phyloP scores from a whole-genome alignment of 2,113 vertebrate genomes.

The Nannospalax galili region DNA sequence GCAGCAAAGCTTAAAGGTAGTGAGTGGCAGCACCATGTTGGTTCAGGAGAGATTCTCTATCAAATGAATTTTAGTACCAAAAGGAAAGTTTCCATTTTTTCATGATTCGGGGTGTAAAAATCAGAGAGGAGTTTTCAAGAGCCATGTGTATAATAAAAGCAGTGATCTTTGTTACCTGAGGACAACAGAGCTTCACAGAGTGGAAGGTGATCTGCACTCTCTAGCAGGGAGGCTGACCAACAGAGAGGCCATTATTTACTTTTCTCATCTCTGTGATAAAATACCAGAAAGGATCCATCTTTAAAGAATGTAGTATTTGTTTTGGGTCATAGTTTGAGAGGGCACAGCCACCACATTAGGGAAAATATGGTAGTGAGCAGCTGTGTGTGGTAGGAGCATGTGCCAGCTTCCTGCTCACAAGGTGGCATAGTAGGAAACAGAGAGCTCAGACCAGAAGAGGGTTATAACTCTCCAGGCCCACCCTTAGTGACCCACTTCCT shows the following conservation, averaged over 20 bases:
- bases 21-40: not conserved
- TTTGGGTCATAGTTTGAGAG: not conserved
- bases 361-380: not conserved
- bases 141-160: not conserved
- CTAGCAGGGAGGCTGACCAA: not conserved
- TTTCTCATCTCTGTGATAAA: not conserved
- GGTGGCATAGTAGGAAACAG: not conserved
- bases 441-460: not conserved
- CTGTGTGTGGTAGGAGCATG: not conserved
- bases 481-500: not conserved
- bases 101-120: not conserved
- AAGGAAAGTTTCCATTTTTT: not conserved
- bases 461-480: not conserved
- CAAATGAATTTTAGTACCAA: not conserved
- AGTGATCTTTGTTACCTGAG: no score
- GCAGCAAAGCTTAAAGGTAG: not conserved
- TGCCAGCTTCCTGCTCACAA: not conserved
- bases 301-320: not conserved
- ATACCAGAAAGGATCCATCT: not conserved
- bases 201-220: not conserved
- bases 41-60: not conserved
- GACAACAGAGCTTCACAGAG: not conserved
- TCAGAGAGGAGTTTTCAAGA: not conserved
- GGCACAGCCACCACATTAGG: not conserved
- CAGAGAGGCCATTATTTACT: no score